Conservation (phyloP, 2,888 invertebrate genomes). For the Elgonia sp. region DNA sequence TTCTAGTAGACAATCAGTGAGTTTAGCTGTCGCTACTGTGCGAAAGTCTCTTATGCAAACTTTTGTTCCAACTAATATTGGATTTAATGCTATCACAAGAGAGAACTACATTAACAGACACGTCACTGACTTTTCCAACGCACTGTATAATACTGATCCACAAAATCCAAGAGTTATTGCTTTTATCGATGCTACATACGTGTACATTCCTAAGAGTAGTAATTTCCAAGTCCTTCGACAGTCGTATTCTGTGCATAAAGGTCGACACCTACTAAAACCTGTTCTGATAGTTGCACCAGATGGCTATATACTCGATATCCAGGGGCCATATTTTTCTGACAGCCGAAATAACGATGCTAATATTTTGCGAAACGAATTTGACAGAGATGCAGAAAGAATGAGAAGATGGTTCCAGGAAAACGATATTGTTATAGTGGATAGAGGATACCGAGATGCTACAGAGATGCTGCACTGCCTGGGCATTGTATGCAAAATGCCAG, state of each 20-base stretch:
- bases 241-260: slow-evolving; percentile 63
- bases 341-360: slow-evolving; percentile 27
- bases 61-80: slow-evolving; percentile 32
- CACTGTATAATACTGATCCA: slow-evolving; percentile 70
- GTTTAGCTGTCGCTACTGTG: slow-evolving; percentile 12
- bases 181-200: slow-evolving; percentile 68
- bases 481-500: slow-evolving; percentile 49
- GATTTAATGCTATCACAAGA: slow-evolving; percentile 15
- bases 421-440: slow-evolving; percentile 67
- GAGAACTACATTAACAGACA: slow-evolving; percentile 26
- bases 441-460: slow-evolving; percentile 71
- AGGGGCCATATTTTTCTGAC: slow-evolving; percentile 42
- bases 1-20: slow-evolving; percentile 2
- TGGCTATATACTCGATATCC: slow-evolving; percentile 43
- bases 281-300: slow-evolving; percentile 13
- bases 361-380: slow-evolving; percentile 51
- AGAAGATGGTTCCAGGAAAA: slow-evolving; percentile 58
- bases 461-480: slow-evolving; percentile 23
- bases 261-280: slow-evolving; percentile 71
- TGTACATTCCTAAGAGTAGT: slow-evolving; percentile 66
- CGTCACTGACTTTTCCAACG: slow-evolving; percentile 59
- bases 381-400: slow-evolving; percentile 50
- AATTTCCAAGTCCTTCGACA: slow-evolving; percentile 72
- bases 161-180: slow-evolving; percentile 59
- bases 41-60: slow-evolving; percentile 14